Conservation (phyloP, 1,140 invertebrate species). For the Musca vetustissima region DNA sequence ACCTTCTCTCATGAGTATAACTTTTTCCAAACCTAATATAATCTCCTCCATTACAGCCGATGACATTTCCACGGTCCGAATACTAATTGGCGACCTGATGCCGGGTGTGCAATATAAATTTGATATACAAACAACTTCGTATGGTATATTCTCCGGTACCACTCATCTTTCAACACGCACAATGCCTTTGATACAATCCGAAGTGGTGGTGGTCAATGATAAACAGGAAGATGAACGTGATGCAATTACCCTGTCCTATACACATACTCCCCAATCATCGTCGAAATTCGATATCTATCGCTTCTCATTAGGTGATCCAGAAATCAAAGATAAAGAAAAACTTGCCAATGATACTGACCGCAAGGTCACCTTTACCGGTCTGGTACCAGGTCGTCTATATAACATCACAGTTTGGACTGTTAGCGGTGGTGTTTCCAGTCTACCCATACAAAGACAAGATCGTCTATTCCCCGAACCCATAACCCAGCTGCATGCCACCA, state of each 20-base stretch:
- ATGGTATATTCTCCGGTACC: slow-evolving; percentile 70
- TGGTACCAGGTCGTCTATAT: slow-evolving; percentile 81
- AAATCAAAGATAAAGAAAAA: slow-evolving; percentile 72
- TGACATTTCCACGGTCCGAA: slow-evolving; percentile 57
- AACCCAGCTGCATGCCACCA: slow-evolving; percentile 72
- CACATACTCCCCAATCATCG: slow-evolving; percentile 74
- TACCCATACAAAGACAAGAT: slow-evolving; percentile 81
- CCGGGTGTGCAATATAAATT: slow-evolving; percentile 80
- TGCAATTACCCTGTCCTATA: slow-evolving; percentile 77
- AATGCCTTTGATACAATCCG: slow-evolving; percentile 87
- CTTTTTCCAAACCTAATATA: background rate
- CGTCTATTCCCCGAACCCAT: slow-evolving; percentile 86
- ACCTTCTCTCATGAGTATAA: slow-evolving; percentile 18
- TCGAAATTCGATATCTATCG: slow-evolving; percentile 82
- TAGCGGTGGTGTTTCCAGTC: slow-evolving; percentile 76
- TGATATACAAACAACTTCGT: slow-evolving; percentile 74
- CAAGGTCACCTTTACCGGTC: slow-evolving; percentile 78
- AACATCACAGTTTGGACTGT: slow-evolving; percentile 93
- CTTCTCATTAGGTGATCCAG: slow-evolving; percentile 75
- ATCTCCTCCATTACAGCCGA: slow-evolving; percentile 34
- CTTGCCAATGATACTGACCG: slow-evolving; percentile 74
- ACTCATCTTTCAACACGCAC: slow-evolving; percentile 73
- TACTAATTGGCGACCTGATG: slow-evolving; percentile 74
- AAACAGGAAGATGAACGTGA: slow-evolving; percentile 73
- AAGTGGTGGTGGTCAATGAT: slow-evolving; percentile 84